Evolutionary conservation across 1,140 invertebrate species (phyloP), one percentile per base, ranked within the genome.

Genomic region (Diorhabda sublineata): DNA sequence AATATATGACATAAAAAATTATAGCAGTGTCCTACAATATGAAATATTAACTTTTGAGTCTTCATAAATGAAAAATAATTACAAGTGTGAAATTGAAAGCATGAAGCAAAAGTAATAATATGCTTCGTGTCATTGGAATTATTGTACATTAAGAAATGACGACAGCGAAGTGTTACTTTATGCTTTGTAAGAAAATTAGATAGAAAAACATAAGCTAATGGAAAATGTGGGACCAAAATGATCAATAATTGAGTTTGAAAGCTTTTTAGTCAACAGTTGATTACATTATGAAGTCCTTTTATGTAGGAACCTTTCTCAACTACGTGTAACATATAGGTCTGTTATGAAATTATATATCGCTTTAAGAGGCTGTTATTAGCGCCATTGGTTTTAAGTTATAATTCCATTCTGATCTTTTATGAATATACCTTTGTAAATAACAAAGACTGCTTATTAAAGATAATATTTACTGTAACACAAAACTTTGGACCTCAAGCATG

Each of bases 241-340:
- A 52, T 52, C 47, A 52, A 52, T 52, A 52, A 52, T 52, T 52
- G 47, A 52, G 47, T 52, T 52, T 52, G n/a, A 52, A 52, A 52
- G 47, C 47, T 52, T 52, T 52, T 52, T 52, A 52, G 47, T 52
- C 47, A 52, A 52, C 47, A 52, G 6, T 8, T 52, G 47, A 52
- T 52, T 52, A 8, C 47, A 52, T 52, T 52, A 52, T 52, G n/a
- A 52, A 52, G 47, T 52, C 47, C 47, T 52, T 52, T 52, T 52
- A 52, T 52, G 47, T 52, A 52, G 47, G 47, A n/a, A n/a, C 47
- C 47, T 6, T 52, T 52, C 47, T 52, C 47, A 52, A 8, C 47
- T 52, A 52, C 47, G 6, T 52, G 47, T 52, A 8, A 52, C 47
- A 52, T n/a, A 52, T n/a, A 52, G 47, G 47, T 52, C 47, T 52